These are phyloP conservation scores for Vollenhovia emeryi DNA, from an alignment of 1,140 invertebrate genomes.

Conservation along the genomic window DNA sequence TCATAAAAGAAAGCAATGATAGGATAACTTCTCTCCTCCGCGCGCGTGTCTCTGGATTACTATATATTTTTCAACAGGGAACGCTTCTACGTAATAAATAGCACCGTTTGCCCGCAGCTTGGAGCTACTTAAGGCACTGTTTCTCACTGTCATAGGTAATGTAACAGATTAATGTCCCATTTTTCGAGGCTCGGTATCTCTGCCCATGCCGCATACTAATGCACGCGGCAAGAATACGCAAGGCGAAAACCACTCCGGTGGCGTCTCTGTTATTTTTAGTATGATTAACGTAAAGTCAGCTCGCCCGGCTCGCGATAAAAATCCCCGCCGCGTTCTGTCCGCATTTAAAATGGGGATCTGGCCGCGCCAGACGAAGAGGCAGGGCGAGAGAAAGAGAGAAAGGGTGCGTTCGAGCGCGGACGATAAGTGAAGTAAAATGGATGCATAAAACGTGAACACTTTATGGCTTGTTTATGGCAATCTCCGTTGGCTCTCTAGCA, in stretches of 20 bases:
- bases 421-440: conserved; percentile 47
- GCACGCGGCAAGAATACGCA: conserved; percentile 57
- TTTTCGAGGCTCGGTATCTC: conserved; percentile 72
- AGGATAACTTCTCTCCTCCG: conserved; percentile 38
- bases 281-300: conserved; percentile 66
- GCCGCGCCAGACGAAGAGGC: neutral
- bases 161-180: conserved; percentile 76
- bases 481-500: conserved; percentile 46
- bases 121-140: conserved; percentile 72
- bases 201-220: conserved; percentile 71
- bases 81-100: conserved; percentile 66
- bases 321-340: conserved; percentile 23
- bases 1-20: conserved; percentile 26
- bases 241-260: conserved; percentile 51
- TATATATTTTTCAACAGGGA: conserved; percentile 69
- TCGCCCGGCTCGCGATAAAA: conserved; percentile 32
- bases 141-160: conserved; percentile 73
- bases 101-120: conserved; percentile 66
- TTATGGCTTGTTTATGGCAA: conserved; percentile 53
- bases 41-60: conserved; percentile 55
- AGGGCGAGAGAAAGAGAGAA: conserved; percentile 9
- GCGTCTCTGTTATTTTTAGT: conserved; percentile 64
- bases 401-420: conserved; percentile 39
- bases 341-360: conserved; percentile 11
- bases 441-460: conserved; percentile 58